These are phyloP conservation scores for Channa argus DNA, from an alignment of 2,113 vertebrate species.

Conservation along the genomic window DNA sequence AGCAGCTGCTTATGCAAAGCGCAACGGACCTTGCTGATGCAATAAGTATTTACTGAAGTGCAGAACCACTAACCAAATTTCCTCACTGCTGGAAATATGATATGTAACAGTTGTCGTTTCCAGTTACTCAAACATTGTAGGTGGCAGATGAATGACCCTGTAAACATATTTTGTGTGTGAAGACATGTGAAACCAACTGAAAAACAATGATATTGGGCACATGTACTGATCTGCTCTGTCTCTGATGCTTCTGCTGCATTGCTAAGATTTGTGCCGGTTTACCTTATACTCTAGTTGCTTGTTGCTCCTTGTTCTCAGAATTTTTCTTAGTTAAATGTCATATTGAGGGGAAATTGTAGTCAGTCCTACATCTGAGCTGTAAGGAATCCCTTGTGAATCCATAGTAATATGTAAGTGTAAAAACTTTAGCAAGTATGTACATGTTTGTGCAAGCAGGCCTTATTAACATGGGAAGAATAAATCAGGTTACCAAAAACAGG, in stretches of 20 bases:
- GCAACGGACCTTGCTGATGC: constrained; percentile 68
- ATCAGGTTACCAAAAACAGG: constrained; percentile 37
- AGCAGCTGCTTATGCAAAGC: constrained; percentile 69
- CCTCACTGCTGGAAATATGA: constrained; percentile 70
- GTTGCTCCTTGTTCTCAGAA: constrained; percentile 25
- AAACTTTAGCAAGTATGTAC: constrained; percentile 41
- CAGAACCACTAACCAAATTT: constrained; percentile 61
- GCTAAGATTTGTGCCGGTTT: constrained; percentile 35
- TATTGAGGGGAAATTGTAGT: background rate
- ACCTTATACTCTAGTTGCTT: background rate
- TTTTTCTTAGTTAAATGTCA: constrained; percentile 9
- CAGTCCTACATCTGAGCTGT: constrained; percentile 13
- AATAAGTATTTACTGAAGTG: constrained; percentile 71
- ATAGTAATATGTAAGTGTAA: constrained; percentile 28
- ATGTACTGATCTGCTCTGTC: constrained; percentile 50
- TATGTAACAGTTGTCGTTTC: constrained; percentile 79
- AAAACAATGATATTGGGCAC: constrained; percentile 69
- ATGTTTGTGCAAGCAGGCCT: constrained; percentile 47
- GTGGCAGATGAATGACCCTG: constrained; percentile 78
- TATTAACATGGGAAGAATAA: constrained; percentile 60
- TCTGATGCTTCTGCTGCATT: constrained; percentile 31
- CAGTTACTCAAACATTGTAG: constrained; percentile 77
- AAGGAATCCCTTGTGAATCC: background rate
- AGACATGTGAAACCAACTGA: constrained; percentile 68
- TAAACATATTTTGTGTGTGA: constrained; percentile 71